A percentile compares a stretch with the other conserved stretches of the same genome.
Evolutionary conservation across 2,113 vertebrate species (phyloP).

Genomic region (Verasper variegatus): DNA sequence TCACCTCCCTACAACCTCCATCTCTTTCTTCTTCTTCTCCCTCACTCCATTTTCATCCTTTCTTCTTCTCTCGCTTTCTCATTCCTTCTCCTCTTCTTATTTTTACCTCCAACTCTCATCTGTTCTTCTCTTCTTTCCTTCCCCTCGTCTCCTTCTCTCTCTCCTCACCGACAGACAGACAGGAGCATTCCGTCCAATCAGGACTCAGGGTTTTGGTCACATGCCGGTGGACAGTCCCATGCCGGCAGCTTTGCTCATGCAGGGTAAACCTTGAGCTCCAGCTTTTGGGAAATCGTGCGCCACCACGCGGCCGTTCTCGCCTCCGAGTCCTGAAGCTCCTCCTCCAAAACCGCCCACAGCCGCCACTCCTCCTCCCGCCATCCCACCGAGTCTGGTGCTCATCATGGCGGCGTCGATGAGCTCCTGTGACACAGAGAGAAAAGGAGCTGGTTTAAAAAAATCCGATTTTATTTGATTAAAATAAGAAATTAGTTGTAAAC

Average conservation of each 20-base stretch:
- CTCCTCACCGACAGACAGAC: neutral
- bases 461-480: neutral
- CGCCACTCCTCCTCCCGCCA: slow-evolving; percentile 63
- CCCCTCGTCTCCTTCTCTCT: neutral
- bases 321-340: slow-evolving; percentile 66
- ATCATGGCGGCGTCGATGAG: slow-evolving; percentile 92
- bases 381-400: slow-evolving; percentile 87
- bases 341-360: slow-evolving; percentile 54
- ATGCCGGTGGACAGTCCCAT: slow-evolving; percentile 89
- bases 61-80: neutral
- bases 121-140: neutral
- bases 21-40: too few species aligned
- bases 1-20: too few species aligned
- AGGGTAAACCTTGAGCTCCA: slow-evolving; percentile 90
- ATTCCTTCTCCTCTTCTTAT: neutral
- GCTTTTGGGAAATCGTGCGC: slow-evolving; percentile 88
- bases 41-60: too few species aligned
- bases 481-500: too few species aligned
- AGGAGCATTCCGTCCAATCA: slow-evolving; percentile 41
- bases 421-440: slow-evolving; percentile 79
- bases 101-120: neutral
- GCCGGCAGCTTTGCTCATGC: slow-evolving; percentile 92
- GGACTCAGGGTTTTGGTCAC: slow-evolving; percentile 70
- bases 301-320: slow-evolving; percentile 91
- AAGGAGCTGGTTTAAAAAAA: neutral